phyloP scores from a whole-genome alignment of 2,113 vertebrate genomes.

The Cranoglanis bouderius region DNA sequence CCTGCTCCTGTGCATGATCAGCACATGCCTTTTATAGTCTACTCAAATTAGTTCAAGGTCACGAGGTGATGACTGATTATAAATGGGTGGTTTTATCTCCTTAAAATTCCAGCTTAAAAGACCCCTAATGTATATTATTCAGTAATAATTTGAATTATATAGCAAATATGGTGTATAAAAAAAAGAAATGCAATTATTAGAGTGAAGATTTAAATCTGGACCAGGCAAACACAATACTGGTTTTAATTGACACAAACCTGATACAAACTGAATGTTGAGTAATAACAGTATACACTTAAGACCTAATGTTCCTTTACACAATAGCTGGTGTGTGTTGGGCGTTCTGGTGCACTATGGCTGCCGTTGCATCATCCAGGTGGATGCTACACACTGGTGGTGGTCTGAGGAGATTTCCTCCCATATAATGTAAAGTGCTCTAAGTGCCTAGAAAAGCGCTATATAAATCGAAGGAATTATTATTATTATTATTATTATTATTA shows the following conservation, averaged over 20 bases:
- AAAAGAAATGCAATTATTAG: neutral
- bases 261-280: neutral
- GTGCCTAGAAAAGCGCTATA: too few relatives aligned
- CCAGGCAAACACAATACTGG: neutral
- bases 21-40: neutral
- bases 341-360: too few relatives aligned
- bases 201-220: neutral
- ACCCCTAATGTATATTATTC: neutral
- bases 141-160: neutral
- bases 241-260: neutral
- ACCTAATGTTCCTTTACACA: conserved; percentile 10
- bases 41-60: neutral
- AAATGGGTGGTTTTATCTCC: neutral
- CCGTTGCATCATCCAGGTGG: too few relatives aligned
- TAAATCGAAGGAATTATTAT: too few relatives aligned
- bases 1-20: neutral
- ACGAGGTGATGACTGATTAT: neutral
- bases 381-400: too few relatives aligned
- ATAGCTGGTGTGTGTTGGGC: too few relatives aligned
- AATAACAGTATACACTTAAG: neutral
- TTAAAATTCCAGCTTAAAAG: neutral
- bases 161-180: neutral
- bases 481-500: too few relatives aligned
- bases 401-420: too few relatives aligned
- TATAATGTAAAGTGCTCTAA: too few relatives aligned